Evolutionary conservation across 30 jellyfish, hydroid and myxozoan genomes (phyloP).

Genomic region (Clytia hemisphaerica): DNA sequence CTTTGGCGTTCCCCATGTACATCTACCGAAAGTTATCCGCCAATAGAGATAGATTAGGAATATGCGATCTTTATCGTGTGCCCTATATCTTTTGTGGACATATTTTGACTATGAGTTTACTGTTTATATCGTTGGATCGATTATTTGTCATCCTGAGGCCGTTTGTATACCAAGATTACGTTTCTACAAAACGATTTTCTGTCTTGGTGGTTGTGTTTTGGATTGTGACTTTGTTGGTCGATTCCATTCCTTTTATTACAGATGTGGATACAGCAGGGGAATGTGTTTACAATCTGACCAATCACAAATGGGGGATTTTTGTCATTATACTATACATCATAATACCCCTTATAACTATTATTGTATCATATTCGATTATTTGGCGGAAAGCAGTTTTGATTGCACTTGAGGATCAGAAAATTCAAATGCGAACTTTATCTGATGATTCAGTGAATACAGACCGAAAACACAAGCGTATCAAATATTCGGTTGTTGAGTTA

Average conservation of each 20-base stretch:
- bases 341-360: slow-evolving; percentile 3
- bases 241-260: background rate
- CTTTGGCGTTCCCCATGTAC: slow-evolving; percentile 6
- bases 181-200: background rate
- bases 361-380: background rate
- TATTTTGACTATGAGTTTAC: slow-evolving; percentile 12
- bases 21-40: slow-evolving; percentile 1
- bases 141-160: slow-evolving; percentile 16
- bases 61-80: slow-evolving; percentile 14
- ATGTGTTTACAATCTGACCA: slow-evolving; percentile 6
- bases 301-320: slow-evolving; percentile 18
- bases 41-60: background rate
- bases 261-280: background rate
- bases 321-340: slow-evolving; percentile 8
- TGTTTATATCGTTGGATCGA: slow-evolving; percentile 13
- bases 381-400: slow-evolving; percentile 17
- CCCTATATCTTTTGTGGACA: slow-evolving; percentile 22
- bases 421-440: background rate
- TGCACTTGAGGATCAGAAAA: slow-evolving; percentile 8
- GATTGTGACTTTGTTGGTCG: slow-evolving; percentile 5
- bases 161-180: background rate
- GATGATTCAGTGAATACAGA: background rate
- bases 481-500: background rate
- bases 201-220: background rate
- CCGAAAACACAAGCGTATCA: background rate